Percentiles rank a stretch among this genome's conserved stretches.
Conservation (phyloP, 2,888 invertebrate genomes). For the Perizoma affinitatum region DNA sequence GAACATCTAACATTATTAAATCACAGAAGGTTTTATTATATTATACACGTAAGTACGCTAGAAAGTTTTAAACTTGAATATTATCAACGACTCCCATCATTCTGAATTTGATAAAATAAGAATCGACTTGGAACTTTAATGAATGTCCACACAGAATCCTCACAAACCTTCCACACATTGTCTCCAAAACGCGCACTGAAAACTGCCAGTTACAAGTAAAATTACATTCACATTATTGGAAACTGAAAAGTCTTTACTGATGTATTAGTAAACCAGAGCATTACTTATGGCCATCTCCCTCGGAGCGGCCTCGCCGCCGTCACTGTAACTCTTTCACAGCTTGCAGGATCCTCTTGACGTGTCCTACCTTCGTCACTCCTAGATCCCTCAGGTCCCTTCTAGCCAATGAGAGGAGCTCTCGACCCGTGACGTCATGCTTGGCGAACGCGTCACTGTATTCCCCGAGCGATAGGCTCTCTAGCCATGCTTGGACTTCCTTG, state of each 20-base stretch:
- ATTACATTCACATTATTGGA: neutral
- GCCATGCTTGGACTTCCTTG: conserved; percentile 95
- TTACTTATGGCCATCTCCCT: conserved; percentile 67
- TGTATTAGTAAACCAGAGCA: conserved; percentile 32
- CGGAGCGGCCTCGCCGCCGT: conserved; percentile 78
- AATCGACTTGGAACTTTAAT: neutral
- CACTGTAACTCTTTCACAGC: conserved; percentile 92
- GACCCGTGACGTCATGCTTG: conserved; percentile 95
- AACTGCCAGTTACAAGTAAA: no score
- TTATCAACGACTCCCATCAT: neutral
- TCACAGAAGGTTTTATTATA: conserved; percentile 35
- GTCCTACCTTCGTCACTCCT: conserved; percentile 97
- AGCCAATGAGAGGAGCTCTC: conserved; percentile 93
- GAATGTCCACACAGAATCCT: no score
- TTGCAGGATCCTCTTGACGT: conserved; percentile 96
- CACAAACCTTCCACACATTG: no score
- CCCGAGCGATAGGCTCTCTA: conserved; percentile 93
- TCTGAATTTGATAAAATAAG: conserved; percentile 1
- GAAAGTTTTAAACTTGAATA: conserved; percentile 6
- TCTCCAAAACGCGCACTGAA: no score
- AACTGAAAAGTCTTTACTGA: neutral
- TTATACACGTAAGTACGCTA: conserved; percentile 20
- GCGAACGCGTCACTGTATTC: conserved; percentile 97
- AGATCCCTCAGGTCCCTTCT: conserved; percentile 94
- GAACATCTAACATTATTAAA: conserved; percentile 24